Conservation (phyloP, 2,888 invertebrate genomes). For the Stenodema calcarata region DNA sequence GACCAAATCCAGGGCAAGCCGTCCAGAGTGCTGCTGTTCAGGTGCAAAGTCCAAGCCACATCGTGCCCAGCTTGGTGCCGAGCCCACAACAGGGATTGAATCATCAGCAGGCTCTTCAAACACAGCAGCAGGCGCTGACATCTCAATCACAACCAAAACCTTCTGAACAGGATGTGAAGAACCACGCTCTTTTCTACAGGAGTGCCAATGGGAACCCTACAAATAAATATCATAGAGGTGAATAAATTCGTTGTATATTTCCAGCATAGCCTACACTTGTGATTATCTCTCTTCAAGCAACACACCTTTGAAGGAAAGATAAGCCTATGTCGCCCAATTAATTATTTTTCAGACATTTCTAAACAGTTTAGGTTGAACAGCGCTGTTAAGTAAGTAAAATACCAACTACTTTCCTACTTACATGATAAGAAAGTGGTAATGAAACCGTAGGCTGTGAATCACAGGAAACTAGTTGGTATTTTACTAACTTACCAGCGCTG, state of each 20-base stretch:
- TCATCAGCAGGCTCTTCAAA: neutral
- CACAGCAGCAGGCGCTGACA: neutral
- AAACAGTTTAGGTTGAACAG: no score
- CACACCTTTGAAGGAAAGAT: no score
- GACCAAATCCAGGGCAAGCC: neutral
- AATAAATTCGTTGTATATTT: neutral
- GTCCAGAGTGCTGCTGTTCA: neutral
- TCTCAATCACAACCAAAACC: neutral
- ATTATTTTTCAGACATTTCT: no score
- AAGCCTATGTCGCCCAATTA: no score
- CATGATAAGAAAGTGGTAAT: no score
- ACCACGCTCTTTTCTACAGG: constrained; percentile 43
- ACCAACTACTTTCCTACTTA: no score
- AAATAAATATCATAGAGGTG: constrained; percentile 42
- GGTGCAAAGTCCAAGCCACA: neutral
- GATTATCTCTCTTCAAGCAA: no score
- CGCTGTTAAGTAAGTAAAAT: no score
- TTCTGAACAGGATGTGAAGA: constrained; percentile 26
- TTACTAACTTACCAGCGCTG: no score
- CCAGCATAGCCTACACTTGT: no score
- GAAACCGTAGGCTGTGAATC: no score
- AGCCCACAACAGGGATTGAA: neutral
- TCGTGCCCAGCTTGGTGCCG: neutral
- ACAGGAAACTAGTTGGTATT: no score
- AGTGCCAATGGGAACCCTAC: constrained; percentile 20